Conservation (phyloP, 2,888 invertebrate species). For the Scaptomyza tumidula region DNA sequence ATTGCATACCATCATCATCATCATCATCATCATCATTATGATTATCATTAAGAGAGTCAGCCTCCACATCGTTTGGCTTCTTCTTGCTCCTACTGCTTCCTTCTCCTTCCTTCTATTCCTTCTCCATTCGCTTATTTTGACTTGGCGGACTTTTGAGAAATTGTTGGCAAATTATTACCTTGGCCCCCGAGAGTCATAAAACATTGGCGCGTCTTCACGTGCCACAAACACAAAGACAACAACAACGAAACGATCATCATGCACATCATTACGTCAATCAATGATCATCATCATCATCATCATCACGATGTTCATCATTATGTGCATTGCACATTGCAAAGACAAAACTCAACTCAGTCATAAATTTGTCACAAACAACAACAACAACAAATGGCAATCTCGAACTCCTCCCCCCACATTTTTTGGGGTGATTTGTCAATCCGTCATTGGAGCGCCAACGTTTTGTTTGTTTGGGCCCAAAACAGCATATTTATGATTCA, state of each 20-base stretch:
- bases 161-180: constrained; percentile 80
- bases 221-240: constrained; percentile 32
- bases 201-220: constrained; percentile 76
- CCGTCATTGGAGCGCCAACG: constrained; percentile 75
- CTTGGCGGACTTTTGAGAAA: constrained; percentile 37
- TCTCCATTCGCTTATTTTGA: not conserved
- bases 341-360: constrained; percentile 73
- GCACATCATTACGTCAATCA: constrained; percentile 4
- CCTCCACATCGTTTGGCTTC: constrained; percentile 20
- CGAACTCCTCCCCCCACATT: not conserved
- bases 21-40: constrained; percentile 19
- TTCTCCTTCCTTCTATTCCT: not conserved
- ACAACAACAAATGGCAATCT: constrained; percentile 5
- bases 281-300: constrained; percentile 34
- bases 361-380: constrained; percentile 70
- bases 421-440: constrained; percentile 66
- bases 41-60: constrained; percentile 25
- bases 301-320: constrained; percentile 5
- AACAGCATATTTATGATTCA: constrained; percentile 59
- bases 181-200: constrained; percentile 66
- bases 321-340: constrained; percentile 5
- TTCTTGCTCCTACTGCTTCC: not conserved
- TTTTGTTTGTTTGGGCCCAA: constrained; percentile 45
- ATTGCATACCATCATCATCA: constrained; percentile 52
- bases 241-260: not conserved